Conservation (phyloP, 2,797 vertebrate species). For the Sebastes baramenuke region DNA sequence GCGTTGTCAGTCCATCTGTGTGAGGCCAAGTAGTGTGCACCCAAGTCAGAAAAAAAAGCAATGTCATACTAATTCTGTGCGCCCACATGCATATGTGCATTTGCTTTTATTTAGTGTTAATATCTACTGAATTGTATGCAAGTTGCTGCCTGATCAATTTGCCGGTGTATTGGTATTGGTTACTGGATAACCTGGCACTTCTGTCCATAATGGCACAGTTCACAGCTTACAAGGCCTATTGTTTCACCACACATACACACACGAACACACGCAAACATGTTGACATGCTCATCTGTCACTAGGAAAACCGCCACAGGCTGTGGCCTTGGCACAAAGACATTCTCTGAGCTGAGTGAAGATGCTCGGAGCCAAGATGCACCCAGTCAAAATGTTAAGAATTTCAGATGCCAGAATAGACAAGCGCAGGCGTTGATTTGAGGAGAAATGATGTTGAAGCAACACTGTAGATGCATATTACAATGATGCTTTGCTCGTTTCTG, state of each 20-base stretch:
- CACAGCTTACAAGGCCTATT: constrained; percentile 72
- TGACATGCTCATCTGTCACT: constrained; percentile 86
- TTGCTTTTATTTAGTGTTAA: not conserved
- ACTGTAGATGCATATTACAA: constrained; percentile 36
- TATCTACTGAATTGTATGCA: constrained; percentile 7
- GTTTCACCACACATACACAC: constrained; percentile 60
- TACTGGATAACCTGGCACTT: constrained; percentile 44
- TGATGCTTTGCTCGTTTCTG: constrained; percentile 30
- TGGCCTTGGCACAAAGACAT: constrained; percentile 85
- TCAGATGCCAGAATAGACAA: constrained; percentile 82
- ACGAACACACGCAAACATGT: constrained; percentile 65
- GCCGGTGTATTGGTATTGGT: constrained; percentile 47
- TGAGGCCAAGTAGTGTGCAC: constrained; percentile 3
- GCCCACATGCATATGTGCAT: not conserved
- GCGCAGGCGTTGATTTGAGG: constrained; percentile 78
- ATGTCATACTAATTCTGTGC: not conserved
- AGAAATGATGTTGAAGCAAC: constrained; percentile 77
- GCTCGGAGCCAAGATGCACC: constrained; percentile 83
- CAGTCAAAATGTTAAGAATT: constrained; percentile 86
- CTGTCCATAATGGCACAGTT: constrained; percentile 61
- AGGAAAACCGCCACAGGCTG: constrained; percentile 83
- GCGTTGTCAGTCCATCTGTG: constrained; percentile 24
- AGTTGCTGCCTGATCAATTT: constrained; percentile 42
- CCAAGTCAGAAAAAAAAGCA: not conserved
- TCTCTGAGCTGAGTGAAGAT: constrained; percentile 80